These are phyloP conservation scores for Schizopygopsis pylzovi DNA, from an alignment of 2,797 vertebrate genomes.

Conservation along the genomic window DNA sequence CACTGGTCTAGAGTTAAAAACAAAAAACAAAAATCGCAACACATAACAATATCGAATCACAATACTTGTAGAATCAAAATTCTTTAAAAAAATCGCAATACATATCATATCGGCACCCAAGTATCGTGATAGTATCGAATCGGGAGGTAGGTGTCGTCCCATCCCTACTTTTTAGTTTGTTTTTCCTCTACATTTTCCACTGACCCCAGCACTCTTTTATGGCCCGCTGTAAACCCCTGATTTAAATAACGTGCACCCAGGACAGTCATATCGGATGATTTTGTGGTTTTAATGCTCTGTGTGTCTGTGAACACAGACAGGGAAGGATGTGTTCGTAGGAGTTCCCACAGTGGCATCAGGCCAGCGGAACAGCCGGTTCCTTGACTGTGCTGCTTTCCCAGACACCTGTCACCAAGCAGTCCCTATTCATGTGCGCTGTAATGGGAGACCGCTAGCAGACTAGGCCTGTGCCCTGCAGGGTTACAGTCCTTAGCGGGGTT, in stretches of 20 bases:
- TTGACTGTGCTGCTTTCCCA: slow-evolving; percentile 42
- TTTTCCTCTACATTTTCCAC: background rate
- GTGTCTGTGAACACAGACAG: slow-evolving; percentile 16
- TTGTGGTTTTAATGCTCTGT: background rate
- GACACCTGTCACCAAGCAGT: slow-evolving; percentile 41
- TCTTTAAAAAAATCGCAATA: too few species aligned
- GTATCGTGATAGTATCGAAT: too few species aligned
- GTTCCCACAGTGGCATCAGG: slow-evolving; percentile 39
- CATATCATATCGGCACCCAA: too few species aligned
- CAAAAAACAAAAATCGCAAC: too few species aligned
- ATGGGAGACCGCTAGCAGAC: slow-evolving; percentile 24
- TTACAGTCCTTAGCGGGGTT: background rate
- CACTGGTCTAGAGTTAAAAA: too few species aligned
- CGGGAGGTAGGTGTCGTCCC: too few species aligned
- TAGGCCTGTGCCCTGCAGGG: slow-evolving; percentile 9
- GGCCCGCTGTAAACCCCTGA: background rate
- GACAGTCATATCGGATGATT: background rate
- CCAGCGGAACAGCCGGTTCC: slow-evolving; percentile 30
- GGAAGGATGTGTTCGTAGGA: slow-evolving; percentile 23
- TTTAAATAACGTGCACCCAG: background rate
- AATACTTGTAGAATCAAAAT: too few species aligned
- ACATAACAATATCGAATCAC: too few species aligned
- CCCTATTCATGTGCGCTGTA: slow-evolving; percentile 38
- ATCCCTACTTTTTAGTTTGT: background rate
- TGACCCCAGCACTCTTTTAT: background rate